These are phyloP conservation scores for Ictalurus punctatus DNA, from an alignment of 2,113 vertebrate species.

Conservation along the genomic window DNA sequence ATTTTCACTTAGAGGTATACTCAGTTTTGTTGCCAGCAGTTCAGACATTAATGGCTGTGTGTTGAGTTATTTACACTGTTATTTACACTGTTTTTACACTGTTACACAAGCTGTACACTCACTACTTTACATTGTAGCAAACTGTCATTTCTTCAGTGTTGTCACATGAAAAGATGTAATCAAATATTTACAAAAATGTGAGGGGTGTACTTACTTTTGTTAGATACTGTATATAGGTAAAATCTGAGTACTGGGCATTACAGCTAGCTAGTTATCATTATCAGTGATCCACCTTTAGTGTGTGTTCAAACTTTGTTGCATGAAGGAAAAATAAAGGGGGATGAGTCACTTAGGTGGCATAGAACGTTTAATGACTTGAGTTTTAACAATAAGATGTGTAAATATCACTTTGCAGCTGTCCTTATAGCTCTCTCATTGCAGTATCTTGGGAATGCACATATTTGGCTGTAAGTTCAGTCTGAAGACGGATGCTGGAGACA, in stretches of 20 bases:
- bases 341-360: not conserved
- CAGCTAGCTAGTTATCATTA: not conserved
- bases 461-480: constrained; percentile 99
- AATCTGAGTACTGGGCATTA: not conserved
- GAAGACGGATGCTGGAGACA: constrained; percentile 90
- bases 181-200: no score
- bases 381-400: not conserved
- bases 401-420: not conserved
- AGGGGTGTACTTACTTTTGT: no score
- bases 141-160: no score
- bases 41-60: no score
- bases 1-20: no score
- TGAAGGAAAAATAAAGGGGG: not conserved
- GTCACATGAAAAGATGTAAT: no score
- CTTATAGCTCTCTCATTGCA: constrained; percentile 54
- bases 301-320: not conserved
- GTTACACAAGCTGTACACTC: no score
- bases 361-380: not conserved
- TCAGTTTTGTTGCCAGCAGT: no score
- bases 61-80: no score
- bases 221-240: no score
- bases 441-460: constrained; percentile 98
- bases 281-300: not conserved
- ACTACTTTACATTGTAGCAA: no score
- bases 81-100: no score